Evolutionary conservation across 2,888 invertebrate genomes (phyloP), one percentile per base, ranked within the genome.

Genomic region (Melinopterus prodromus): DNA sequence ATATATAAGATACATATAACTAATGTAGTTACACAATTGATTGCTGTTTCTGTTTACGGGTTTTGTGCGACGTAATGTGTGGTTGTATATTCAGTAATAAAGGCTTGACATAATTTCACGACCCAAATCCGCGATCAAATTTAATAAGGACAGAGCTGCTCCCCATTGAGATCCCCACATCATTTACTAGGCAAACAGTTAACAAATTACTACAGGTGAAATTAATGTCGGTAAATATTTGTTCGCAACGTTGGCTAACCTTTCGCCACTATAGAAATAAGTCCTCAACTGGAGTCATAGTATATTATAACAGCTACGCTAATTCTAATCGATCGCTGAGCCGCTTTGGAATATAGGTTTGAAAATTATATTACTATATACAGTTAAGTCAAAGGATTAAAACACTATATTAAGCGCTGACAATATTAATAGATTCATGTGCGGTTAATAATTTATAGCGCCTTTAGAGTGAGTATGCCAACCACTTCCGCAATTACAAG

Each of bases 171-270:
- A 53, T 26, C 53, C 53, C 53, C 5, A 53, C 53, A 53, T 53
- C 53, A 53, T 53, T 53, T 53, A 53, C 53, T 53, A 53, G 53
- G 53, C 53, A 53, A 53, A 53, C 53, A 53, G 53, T 53, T 53
- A 53, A 53, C 53, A 53, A 53, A 53, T 12, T 53, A 53, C 9
- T 53, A 53, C 53, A 53, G 53, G 53, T 53, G 53, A 53, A 53
- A 53, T 53, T 53, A 53, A 53, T 53, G 53, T 53, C 53, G 53
- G 53, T 53, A 53, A 53, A 53, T 53, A 53, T 53, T 53, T 53
- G 53, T 53, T 7, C 12, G 53, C 53, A 12, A 53, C 53, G 53
- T 53, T 53, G 53, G 53, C 53, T 53, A 53, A 53, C 53, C 53
- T 53, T 7, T 53, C 5, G 53, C 53, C 53, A 12, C 9, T 53